Evolutionary conservation across 1,140 invertebrate genomes (phyloP).

Genomic region (honey bee (Apis mellifera)): DNA sequence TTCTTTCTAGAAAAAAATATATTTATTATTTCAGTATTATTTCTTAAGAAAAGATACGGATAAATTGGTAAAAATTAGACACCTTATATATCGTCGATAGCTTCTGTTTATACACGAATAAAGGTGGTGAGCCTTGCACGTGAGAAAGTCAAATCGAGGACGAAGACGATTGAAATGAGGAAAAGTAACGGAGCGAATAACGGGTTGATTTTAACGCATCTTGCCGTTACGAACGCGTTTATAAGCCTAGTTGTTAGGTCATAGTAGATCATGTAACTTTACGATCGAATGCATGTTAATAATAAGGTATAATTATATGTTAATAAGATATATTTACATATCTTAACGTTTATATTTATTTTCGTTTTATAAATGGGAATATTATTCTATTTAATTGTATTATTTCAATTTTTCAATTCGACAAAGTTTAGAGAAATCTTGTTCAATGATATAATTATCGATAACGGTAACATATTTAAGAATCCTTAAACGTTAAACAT

Average conservation of each 20-base stretch:
- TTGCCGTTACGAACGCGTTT: slow-evolving; percentile 45
- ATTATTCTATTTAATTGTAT: background rate
- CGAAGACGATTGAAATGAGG: slow-evolving; percentile 62
- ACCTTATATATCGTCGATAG: background rate
- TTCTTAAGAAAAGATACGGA: background rate
- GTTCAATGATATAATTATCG: background rate
- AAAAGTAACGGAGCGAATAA: slow-evolving; percentile 71
- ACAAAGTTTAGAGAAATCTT: background rate
- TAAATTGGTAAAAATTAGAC: background rate
- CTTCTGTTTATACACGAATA: slow-evolving; percentile 18
- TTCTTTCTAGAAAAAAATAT: background rate
- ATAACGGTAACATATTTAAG: background rate
- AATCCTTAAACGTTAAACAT: background rate
- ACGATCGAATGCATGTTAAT: background rate
- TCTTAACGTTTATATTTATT: background rate
- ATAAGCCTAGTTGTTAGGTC: slow-evolving; percentile 34
- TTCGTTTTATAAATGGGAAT: background rate
- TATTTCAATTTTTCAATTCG: no score
- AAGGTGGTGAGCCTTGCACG: slow-evolving; percentile 19
- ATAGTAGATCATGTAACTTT: slow-evolving; percentile 29
- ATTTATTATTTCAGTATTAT: no score
- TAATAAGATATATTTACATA: no score
- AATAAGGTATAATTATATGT: background rate
- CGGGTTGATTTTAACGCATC: slow-evolving; percentile 65
- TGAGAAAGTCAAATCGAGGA: slow-evolving; percentile 61